These are phyloP conservation scores for Saccopteryx bilineata DNA, from an alignment of 2,113 vertebrate species.

Conservation along the genomic window DNA sequence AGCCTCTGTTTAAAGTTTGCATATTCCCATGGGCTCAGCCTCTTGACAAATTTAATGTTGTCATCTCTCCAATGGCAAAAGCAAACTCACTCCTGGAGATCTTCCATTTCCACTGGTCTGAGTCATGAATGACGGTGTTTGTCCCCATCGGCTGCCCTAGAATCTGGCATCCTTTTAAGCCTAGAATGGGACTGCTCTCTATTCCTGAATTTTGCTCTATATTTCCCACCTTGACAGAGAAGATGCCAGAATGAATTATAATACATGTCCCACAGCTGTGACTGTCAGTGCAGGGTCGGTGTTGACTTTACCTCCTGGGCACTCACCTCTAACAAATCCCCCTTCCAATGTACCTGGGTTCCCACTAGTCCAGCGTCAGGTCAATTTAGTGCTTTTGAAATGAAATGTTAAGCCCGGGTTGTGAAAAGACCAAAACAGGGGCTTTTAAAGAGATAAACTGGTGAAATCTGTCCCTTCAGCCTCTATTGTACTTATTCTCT, in stretches of 20 bases:
- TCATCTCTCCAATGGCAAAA: constrained; percentile 77
- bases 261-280: constrained; percentile 29
- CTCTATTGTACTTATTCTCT: constrained; percentile 71
- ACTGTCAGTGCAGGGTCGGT: constrained; percentile 59
- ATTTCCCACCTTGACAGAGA: constrained; percentile 59
- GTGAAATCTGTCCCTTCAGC: constrained; percentile 78
- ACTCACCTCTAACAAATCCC: constrained; percentile 61
- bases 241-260: constrained; percentile 67
- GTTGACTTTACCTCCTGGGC: constrained; percentile 63
- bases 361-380: constrained; percentile 75
- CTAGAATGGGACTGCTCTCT: constrained; percentile 66
- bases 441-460: constrained; percentile 44
- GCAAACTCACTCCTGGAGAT: constrained; percentile 77
- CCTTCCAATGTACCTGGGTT: constrained; percentile 64
- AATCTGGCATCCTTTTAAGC: constrained; percentile 68
- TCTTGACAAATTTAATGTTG: constrained; percentile 80
- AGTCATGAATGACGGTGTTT: constrained; percentile 64
- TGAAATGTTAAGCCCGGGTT: constrained; percentile 63
- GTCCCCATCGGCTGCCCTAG: constrained; percentile 76
- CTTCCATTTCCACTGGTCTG: constrained; percentile 81
- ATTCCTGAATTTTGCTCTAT: constrained; percentile 60
- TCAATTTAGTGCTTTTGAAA: constrained; percentile 65
- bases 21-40: constrained; percentile 76
- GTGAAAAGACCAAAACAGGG: constrained; percentile 72
- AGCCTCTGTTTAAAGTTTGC: constrained; percentile 73